Percentiles rank a stretch among this genome's conserved stretches.
Conservation (phyloP, 2,888 invertebrate genomes). For the Tinea trinotella region DNA sequence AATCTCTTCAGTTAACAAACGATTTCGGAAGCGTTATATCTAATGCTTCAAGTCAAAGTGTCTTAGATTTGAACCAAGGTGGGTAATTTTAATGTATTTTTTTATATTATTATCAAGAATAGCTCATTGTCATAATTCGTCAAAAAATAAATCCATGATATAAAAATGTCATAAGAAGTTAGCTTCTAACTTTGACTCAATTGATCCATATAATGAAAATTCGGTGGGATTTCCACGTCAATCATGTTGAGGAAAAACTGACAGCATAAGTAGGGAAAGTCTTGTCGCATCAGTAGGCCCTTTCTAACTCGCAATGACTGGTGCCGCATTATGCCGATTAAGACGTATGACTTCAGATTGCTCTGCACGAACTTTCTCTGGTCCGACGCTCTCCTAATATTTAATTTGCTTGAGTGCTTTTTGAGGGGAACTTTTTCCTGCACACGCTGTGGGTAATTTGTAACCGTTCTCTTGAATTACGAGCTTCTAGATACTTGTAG, state of each 20-base stretch:
- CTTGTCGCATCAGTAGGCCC: constrained; percentile 31
- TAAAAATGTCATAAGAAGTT: constrained; percentile 6
- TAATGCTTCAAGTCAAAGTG: constrained; percentile 86
- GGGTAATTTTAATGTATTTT: constrained; percentile 32
- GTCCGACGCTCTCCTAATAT: constrained; percentile 56
- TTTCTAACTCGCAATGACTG: constrained; percentile 52
- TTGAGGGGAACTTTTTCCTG: constrained; percentile 56
- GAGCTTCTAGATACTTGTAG: constrained; percentile 37
- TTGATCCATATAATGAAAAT: constrained; percentile 21
- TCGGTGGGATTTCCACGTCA: constrained; percentile 44
- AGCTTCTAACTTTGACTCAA: constrained; percentile 12
- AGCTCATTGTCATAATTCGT: background rate
- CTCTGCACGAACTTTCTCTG: constrained; percentile 44
- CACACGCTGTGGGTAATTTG: constrained; percentile 60
- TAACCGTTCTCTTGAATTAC: constrained; percentile 61
- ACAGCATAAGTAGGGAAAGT: constrained; percentile 46
- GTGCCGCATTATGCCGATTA: constrained; percentile 64
- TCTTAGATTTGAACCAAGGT: constrained; percentile 82
- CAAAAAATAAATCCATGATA: background rate
- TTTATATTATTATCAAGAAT: constrained; percentile 3
- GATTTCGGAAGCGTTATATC: constrained; percentile 80
- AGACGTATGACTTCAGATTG: constrained; percentile 62
- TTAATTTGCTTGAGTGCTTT: constrained; percentile 70
- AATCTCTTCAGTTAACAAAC: constrained; percentile 72
- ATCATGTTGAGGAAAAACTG: constrained; percentile 32